Base-by-base conservation (phyloP, 2,797 vertebrate genomes). In the Petrocephalus schoutedeni region DNA sequence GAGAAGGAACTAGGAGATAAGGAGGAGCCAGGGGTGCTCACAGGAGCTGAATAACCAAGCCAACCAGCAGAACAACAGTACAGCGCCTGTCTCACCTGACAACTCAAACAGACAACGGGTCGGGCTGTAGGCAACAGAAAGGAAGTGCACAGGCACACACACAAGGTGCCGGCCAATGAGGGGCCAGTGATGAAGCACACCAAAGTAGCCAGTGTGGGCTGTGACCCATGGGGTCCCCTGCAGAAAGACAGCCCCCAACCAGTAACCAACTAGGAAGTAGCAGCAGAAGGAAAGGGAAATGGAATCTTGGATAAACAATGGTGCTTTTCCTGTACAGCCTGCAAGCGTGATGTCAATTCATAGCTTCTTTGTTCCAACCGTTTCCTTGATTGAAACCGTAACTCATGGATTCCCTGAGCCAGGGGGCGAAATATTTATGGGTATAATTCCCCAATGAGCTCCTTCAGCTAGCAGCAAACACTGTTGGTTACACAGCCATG, bases 1-100 rank as follows among this genome's bases (percentile, higher is more conserved):
- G 89, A 89, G 89, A 83, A 90, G 90, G 90, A 91, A 91, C 91
- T 71, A 85, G 80, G 80, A 88, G 91, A 90, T 61, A 87, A 71
- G 64, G 83, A 85, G 71, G 45, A 56, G 45, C n/a, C 8, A 9
- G 80, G 45, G n/a, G 41, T 41, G 80, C 53, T 83, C 53, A 54
- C 16, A 2, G 41, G 77, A 45, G 45, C 36, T 82, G 77, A 82
- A 51, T 51, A 45, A 82, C 45, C 80, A 51, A 83, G 49, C 51
- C 49, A 54, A 83, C 80, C 51, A 23, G 51, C 45, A 54, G 49
- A 21, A 83, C 80, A 23, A 83, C 51, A 54, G 49, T 49, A 28
- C 80, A 83, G 41, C 10, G 9, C 80, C 41, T 77, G 36, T 45
- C 71, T 45, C 71, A 74, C 36, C 67, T 74, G 67, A 74, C 36